These are phyloP conservation scores for Dysdera silvatica DNA, from an alignment of 1,140 invertebrate genomes.

Conservation along the genomic window DNA sequence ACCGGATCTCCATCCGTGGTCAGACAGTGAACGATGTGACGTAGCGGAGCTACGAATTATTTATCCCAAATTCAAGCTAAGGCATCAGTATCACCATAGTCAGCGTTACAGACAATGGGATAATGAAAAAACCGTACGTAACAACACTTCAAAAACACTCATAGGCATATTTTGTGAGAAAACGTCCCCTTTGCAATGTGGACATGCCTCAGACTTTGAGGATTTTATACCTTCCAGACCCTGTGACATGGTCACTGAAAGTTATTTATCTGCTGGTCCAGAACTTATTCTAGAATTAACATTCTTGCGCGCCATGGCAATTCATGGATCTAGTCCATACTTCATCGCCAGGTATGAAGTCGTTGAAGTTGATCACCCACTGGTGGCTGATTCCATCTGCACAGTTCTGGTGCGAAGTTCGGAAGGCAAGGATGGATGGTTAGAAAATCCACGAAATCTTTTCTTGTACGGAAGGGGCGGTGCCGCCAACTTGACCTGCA, in stretches of 20 bases:
- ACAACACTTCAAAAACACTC: neutral
- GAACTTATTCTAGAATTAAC: slow-evolving; percentile 20
- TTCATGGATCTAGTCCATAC: slow-evolving; percentile 6
- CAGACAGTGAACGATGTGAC: slow-evolving; percentile 26
- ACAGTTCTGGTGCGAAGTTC: neutral
- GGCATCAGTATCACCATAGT: slow-evolving; percentile 12
- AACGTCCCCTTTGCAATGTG: slow-evolving; percentile 26
- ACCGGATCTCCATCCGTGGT: slow-evolving; percentile 26
- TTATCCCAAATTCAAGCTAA: slow-evolving; percentile 4
- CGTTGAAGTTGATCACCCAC: slow-evolving; percentile 24
- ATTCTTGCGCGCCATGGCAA: slow-evolving; percentile 9
- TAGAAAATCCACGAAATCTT: slow-evolving; percentile 27
- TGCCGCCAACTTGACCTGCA: slow-evolving; percentile 21
- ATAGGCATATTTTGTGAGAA: slow-evolving; percentile 28
- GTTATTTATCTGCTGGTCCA: slow-evolving; percentile 30
- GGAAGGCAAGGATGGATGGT: neutral
- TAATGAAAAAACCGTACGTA: neutral
- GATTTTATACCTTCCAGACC: slow-evolving; percentile 27
- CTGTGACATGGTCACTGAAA: slow-evolving; percentile 28
- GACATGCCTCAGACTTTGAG: slow-evolving; percentile 26
- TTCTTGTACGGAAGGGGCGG: slow-evolving; percentile 31
- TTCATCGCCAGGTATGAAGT: slow-evolving; percentile 31
- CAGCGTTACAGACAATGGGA: neutral
- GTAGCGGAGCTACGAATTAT: slow-evolving; percentile 26
- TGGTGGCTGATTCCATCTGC: too few species aligned